Conservation (phyloP, 2,888 invertebrate genomes). For the Teinopalpus imperialis region DNA sequence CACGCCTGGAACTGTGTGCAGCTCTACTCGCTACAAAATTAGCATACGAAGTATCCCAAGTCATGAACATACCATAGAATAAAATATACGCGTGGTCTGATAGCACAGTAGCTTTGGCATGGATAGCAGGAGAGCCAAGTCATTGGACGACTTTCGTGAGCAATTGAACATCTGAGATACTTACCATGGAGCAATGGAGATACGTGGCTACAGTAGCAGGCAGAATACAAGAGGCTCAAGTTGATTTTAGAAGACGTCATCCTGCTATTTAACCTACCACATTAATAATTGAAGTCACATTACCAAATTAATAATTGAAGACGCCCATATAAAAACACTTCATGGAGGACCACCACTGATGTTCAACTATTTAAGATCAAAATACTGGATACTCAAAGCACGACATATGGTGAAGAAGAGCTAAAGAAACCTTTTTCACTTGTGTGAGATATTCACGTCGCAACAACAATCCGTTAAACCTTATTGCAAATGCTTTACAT, state of each 20-base stretch:
- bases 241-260: too few species aligned
- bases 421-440: too few species aligned
- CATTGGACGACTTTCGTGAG: slow-evolving; percentile 32
- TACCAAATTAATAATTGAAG: slow-evolving; percentile 28
- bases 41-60: slow-evolving; percentile 20
- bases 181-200: slow-evolving; percentile 27
- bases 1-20: slow-evolving; percentile 24
- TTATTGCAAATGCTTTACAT: too few species aligned
- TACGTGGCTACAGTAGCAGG: slow-evolving; percentile 30
- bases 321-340: slow-evolving; percentile 33
- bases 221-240: too few species aligned
- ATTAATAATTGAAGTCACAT: slow-evolving; percentile 5
- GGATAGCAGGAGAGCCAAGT: slow-evolving; percentile 25
- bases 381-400: slow-evolving; percentile 28
- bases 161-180: slow-evolving; percentile 31
- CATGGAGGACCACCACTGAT: slow-evolving; percentile 34
- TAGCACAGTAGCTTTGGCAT: slow-evolving; percentile 12
- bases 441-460: too few species aligned
- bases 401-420: slow-evolving; percentile 6
- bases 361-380: slow-evolving; percentile 26
- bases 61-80: slow-evolving; percentile 22
- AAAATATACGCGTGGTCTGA: slow-evolving; percentile 12
- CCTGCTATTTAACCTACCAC: slow-evolving; percentile 16
- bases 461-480: too few species aligned
- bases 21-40: slow-evolving; percentile 26